These are phyloP conservation scores for Rotaria sp. DNA, from an alignment of 2,888 invertebrate species.

Conservation along the genomic window DNA sequence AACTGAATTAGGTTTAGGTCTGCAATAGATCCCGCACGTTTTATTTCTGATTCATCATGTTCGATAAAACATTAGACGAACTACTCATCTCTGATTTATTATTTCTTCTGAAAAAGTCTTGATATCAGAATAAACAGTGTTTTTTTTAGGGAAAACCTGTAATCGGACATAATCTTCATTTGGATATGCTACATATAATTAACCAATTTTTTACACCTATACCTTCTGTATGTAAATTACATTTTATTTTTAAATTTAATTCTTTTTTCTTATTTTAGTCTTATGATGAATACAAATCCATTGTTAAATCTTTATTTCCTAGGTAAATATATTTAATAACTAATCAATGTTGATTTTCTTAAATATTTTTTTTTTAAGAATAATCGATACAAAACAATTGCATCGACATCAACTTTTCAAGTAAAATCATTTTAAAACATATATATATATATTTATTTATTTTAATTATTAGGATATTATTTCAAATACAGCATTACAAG, in stretches of 20 bases:
- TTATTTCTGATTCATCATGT: too few species aligned
- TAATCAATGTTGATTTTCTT: background rate
- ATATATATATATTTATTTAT: background rate
- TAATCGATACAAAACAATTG: conserved; percentile 74
- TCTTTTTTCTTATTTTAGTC: conserved; percentile 52
- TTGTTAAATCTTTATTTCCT: conserved; percentile 68
- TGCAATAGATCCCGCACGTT: too few species aligned
- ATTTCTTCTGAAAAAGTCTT: too few species aligned
- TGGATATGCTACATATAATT: conserved; percentile 73
- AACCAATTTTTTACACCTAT: conserved; percentile 71
- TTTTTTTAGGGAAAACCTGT: conserved; percentile 65
- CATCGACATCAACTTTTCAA: conserved; percentile 58
- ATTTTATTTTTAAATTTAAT: background rate
- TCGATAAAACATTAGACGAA: too few species aligned
- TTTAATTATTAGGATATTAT: background rate
- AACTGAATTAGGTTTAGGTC: too few species aligned
- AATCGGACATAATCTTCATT: conserved; percentile 76
- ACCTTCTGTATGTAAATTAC: conserved; percentile 57
- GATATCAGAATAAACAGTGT: background rate
- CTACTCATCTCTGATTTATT: too few species aligned
- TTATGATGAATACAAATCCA: conserved; percentile 70
- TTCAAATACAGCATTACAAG: conserved; percentile 1
- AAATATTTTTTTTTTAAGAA: conserved; percentile 43
- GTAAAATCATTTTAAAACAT: background rate
- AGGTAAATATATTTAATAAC: conserved; percentile 58